phyloP scores from a whole-genome alignment of 1,140 invertebrate genomes.

The Bombus terrestris region DNA sequence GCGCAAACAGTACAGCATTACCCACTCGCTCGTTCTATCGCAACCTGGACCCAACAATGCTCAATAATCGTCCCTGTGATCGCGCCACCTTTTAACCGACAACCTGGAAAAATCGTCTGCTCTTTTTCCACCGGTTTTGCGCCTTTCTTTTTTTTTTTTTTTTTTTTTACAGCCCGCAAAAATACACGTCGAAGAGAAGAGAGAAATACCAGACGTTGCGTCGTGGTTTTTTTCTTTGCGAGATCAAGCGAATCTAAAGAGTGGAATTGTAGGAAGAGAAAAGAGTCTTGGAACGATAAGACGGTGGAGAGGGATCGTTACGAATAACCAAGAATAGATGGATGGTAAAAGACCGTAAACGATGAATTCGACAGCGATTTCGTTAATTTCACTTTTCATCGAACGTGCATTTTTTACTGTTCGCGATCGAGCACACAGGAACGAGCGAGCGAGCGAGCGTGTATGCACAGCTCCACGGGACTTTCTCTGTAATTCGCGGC shows the following conservation, averaged over 20 bases:
- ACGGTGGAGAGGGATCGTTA: background rate
- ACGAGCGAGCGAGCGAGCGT: background rate
- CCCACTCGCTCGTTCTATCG: constrained; percentile 81
- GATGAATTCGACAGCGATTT: constrained; percentile 21
- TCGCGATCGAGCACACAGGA: background rate
- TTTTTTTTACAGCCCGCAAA: background rate
- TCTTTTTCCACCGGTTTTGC: constrained; percentile 28
- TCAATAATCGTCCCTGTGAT: constrained; percentile 74
- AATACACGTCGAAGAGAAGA: background rate
- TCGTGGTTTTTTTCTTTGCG: background rate
- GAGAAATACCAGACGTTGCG: background rate
- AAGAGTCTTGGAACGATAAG: background rate
- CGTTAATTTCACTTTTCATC: constrained; percentile 47
- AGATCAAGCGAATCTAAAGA: background rate
- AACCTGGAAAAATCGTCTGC: constrained; percentile 56
- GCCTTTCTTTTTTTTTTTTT: constrained; percentile 8
- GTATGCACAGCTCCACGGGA: constrained; percentile 5
- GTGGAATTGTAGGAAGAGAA: too few species aligned
- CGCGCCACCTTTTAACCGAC: constrained; percentile 62
- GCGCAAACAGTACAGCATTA: constrained; percentile 82
- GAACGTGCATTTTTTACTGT: constrained; percentile 28
- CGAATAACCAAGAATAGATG: background rate
- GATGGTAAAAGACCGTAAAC: background rate
- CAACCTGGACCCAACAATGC: constrained; percentile 80
- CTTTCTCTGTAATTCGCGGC: constrained; percentile 61